These are phyloP conservation scores for Catalaphyllia jardinei DNA, from an alignment of 64 coral and sea anemone genomes.

Conservation along the genomic window DNA sequence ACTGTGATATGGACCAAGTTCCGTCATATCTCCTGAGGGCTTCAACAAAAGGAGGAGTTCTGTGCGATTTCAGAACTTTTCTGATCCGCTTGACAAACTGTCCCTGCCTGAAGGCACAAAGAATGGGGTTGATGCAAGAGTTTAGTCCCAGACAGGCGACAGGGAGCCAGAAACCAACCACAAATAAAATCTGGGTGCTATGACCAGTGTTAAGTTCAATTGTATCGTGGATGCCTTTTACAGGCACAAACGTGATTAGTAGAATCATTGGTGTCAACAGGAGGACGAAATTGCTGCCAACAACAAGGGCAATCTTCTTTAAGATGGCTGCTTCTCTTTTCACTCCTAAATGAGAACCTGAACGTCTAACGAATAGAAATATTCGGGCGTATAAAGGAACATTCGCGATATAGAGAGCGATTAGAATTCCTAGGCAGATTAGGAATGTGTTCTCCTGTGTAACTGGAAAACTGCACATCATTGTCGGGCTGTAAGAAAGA, in stretches of 20 bases:
- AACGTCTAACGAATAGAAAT: constrained; percentile 48
- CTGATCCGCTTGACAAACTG: constrained; percentile 38
- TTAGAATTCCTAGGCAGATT: constrained; percentile 21
- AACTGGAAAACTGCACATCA: constrained; percentile 53
- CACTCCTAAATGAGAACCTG: constrained; percentile 38
- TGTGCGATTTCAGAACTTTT: neutral
- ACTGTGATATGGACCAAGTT: neutral
- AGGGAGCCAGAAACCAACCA: constrained; percentile 48
- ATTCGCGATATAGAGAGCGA: constrained; percentile 50
- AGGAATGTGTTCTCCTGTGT: constrained; percentile 4
- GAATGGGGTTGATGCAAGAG: constrained; percentile 57
- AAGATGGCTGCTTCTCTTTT: constrained; percentile 35
- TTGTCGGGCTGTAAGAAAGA: neutral
- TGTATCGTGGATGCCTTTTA: constrained; percentile 13
- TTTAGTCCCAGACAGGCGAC: constrained; percentile 43
- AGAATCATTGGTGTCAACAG: constrained; percentile 41
- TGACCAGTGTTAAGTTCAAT: neutral
- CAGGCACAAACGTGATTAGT: constrained; percentile 21
- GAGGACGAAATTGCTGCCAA: constrained; percentile 50
- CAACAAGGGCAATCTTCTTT: constrained; percentile 51
- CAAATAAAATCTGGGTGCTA: neutral
- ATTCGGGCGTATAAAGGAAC: constrained; percentile 55
- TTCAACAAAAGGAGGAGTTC: neutral
- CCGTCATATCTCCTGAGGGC: neutral
- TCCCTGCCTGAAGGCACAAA: constrained; percentile 56